Evolutionary conservation across 2,113 vertebrate species (phyloP), one percentile per base, ranked within the genome.

Genomic region (Seriola aureovittata): DNA sequence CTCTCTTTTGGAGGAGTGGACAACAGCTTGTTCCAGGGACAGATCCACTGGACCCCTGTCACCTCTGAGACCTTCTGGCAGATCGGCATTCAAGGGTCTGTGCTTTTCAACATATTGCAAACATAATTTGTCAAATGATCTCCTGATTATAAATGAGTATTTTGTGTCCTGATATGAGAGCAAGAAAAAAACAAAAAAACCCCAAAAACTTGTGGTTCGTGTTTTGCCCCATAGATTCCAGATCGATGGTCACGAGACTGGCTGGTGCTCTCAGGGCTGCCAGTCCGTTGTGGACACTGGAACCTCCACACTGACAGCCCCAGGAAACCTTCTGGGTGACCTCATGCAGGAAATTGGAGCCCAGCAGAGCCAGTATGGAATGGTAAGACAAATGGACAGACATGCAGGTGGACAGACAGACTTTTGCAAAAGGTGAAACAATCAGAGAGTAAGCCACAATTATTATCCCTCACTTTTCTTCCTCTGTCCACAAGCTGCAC

Each of bases 221-320:
- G 23, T 4, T 75, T 23, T 38, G 16, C 8, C 12, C 42, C 52
- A 21, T 55, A 95, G 95, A 58, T 94, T 95, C 73, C 19, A 75
- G 25, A 79, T 96, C 52, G 80, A 77, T 29, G 90, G 84, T 23
- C 82, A 81, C 52, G 71, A 88, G 48, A 88, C 78, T 3, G 80
- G 89, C 65, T 93, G 85, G 91, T 94, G 92, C 55, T 89, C 90
- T 38, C 71, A 78, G 38, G 94, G 95, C 55, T 96, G 94, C 78
- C 95, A 94, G 85, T 89, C 85, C 6, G 88, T 94, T 12, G 88
- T 93, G 23, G 95, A 96, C 75, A 95, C 94, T 2, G 94, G 94
- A 60, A 95, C 94, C 29, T 94, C 94, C 4, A 71, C 70, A 36
- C 89, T 95, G 59, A 90, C 93, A 25, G 93, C 80, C 17, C 94